Evolutionary conservation across 2,113 vertebrate species (phyloP), one percentile per base, ranked within the genome.

Genomic region (Alligator mississippiensis): DNA sequence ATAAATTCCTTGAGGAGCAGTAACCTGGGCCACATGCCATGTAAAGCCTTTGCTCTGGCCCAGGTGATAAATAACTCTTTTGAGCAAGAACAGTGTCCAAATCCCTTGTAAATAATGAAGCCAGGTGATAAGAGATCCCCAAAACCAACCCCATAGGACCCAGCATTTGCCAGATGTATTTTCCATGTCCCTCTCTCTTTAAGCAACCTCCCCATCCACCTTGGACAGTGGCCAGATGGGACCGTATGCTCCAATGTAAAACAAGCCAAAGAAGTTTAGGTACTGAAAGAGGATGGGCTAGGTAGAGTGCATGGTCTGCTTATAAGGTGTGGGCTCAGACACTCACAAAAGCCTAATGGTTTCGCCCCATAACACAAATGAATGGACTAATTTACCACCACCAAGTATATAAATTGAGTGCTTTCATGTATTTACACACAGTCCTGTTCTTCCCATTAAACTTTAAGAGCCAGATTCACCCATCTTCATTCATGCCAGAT

Each of bases 241-340:
- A 75, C 38, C 72, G 11, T 38, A 38, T 9, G 22, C 22, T 17
- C 47, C 24, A 74, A 47, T 13, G 13, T 24, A 72, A 66, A 63
- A 22, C 30, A 68, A 9, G 11, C 64, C 12, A 28, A 5, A 58
- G 11, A 57, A 54, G 7, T 8, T 19, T 24, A 3, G 3, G 4
- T 5, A 6, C 24, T 79, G 6, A 24, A 59, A 38, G 16, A 34
- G 55, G 27, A 10, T 18, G 27, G 25, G 75, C 25, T 19, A 88
- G 16, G 14, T 9, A n/a, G 34, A 0, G 0, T 80, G 30, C 8
- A 17, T 76, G 28, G 0, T 2, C 24, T 38, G 9, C 80, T 27
- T 15, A 38, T 16, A 77, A 77, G 30, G 22, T 15, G 34, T 15
- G 22, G 59, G 10, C 58, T 28, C 34, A 47, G 22, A 15, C 58